phyloP scores from a whole-genome alignment of 2,888 invertebrate species.

The Agrochola circellaris region DNA sequence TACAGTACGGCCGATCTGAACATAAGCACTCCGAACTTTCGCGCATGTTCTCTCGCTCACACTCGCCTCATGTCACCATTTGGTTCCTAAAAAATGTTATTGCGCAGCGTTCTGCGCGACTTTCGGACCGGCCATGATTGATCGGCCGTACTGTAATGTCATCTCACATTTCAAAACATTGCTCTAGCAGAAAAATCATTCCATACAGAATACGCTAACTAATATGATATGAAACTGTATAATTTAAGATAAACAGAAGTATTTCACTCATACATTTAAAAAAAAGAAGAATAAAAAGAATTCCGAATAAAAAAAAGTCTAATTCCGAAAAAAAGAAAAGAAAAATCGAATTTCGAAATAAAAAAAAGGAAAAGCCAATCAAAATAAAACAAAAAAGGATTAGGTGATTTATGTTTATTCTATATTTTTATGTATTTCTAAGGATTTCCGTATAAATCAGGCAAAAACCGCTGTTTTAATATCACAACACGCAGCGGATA shows the following conservation, averaged over 20 bases:
- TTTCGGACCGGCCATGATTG: too few species aligned
- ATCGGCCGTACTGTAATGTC: neutral
- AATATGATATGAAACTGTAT: neutral
- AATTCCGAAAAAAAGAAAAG: too few species aligned
- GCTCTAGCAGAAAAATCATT: neutral
- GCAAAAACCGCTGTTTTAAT: constrained; percentile 58
- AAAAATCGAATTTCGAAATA: neutral
- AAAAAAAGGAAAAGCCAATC: constrained; percentile 40
- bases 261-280: too few species aligned
- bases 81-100: too few species aligned
- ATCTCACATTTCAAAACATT: neutral
- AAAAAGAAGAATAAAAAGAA: neutral
- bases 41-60: neutral
- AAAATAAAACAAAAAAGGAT: constrained; percentile 65
- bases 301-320: too few species aligned
- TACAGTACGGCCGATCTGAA: too few species aligned
- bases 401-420: constrained; percentile 58
- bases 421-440: constrained; percentile 50
- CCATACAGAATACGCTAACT: neutral
- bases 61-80: too few species aligned
- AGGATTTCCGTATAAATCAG: constrained; percentile 56
- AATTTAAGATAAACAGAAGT: too few species aligned
- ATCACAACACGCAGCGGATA: constrained; percentile 62
- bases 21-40: too few species aligned
- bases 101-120: too few species aligned